Evolutionary conservation across 2,888 invertebrate species (phyloP), one percentile per base, ranked within the genome.

Genomic region (Eudiplozoon nipponicum): DNA sequence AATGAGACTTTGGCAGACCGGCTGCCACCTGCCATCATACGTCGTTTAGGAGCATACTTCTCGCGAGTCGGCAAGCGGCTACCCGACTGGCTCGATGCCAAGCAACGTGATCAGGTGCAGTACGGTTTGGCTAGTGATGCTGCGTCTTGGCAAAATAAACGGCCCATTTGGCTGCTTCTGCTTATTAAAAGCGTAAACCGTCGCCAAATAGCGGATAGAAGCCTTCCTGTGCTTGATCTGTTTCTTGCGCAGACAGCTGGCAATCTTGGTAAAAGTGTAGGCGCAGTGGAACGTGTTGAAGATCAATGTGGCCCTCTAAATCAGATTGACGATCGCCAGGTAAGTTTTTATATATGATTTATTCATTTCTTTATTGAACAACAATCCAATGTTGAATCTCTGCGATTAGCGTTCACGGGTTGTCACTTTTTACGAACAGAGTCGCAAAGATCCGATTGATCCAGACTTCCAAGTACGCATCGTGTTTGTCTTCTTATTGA

Each of bases 251-350:
- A 61, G 47, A 54, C 61, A 47, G 65, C 65, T 1, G 56, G 55
- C 39, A 45, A 55, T 34, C 47, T 54, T 9, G 55, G 54, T 33
- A 65, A 66, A 50, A 46, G 51, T 18, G 56, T 61, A 2, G 60
- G 61, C 31, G 61, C 64, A 9, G 60, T 66, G 22, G 65, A 66
- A 51, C 48, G 52, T 36, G 62, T 62, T n/a, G 56, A 60, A 45
- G 65, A 65, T 47, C 65, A 66, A 48, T 66, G 66, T 50, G 52
- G 59, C 38, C 66, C 66, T 2, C 53, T 66, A 26, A 61, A 63
- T 47, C 57, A 20, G 5, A 26, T 36, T n/a, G n/a, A n/a, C n/a
- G n/a, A n/a, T n/a, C n/a, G n/a, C n/a, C n/a, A n/a, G n/a, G n/a
- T n/a, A n/a, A n/a, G n/a, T n/a, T n/a, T n/a, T n/a, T n/a, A n/a